Percentiles rank a stretch among this genome's conserved stretches.
These are phyloP conservation scores for Takifugu bimaculatus DNA, from an alignment of 2,113 vertebrate species.

Conservation along the genomic window DNA sequence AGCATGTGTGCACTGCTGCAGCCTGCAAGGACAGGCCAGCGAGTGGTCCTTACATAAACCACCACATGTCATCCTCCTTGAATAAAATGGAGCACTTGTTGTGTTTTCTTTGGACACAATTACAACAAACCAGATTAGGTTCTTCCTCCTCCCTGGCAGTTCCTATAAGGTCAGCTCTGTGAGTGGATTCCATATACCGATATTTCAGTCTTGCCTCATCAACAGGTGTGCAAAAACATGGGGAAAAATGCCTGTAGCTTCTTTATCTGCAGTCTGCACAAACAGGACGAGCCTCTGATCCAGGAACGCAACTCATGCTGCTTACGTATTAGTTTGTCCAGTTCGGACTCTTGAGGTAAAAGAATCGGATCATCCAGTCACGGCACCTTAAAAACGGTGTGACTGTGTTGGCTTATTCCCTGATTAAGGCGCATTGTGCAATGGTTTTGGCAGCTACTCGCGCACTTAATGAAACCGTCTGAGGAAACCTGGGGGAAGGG, in stretches of 20 bases:
- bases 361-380: too few relatives aligned
- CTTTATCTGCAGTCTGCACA: slow-evolving; percentile 7
- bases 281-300: neutral
- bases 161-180: neutral
- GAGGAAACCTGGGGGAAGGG: neutral
- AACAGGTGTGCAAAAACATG: slow-evolving; percentile 25
- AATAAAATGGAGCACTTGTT: slow-evolving; percentile 56
- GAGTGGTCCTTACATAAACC: slow-evolving; percentile 63
- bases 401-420: neutral
- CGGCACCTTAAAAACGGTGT: too few relatives aligned
- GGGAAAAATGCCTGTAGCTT: too few relatives aligned
- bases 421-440: neutral
- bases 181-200: neutral
- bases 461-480: neutral
- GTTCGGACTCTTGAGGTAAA: neutral
- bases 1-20: slow-evolving; percentile 20
- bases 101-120: slow-evolving; percentile 54
- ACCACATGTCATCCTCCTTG: slow-evolving; percentile 49
- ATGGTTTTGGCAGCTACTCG: neutral
- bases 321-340: neutral
- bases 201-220: neutral
- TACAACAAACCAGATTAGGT: slow-evolving; percentile 22
- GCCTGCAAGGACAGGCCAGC: slow-evolving; percentile 48
- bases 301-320: slow-evolving; percentile 28
- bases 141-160: neutral